Evolutionary conservation across 2,888 invertebrate genomes (phyloP).

Genomic region (Polyommatus iphigenia): DNA sequence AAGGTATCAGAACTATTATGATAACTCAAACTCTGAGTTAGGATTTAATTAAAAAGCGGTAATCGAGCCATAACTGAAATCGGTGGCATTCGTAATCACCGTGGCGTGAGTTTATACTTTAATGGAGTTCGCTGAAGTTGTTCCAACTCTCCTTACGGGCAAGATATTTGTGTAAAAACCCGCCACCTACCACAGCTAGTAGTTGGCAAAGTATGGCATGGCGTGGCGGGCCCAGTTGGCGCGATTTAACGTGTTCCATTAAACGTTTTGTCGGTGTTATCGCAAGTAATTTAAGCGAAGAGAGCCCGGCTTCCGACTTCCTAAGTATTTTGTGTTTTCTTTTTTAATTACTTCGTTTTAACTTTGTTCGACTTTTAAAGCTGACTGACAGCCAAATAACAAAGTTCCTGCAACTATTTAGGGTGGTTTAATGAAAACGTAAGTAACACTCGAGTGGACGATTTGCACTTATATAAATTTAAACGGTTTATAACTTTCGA

Average conservation of each 20-base stretch:
- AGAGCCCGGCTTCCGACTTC: conserved; percentile 79
- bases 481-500: conserved; percentile 24
- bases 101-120: conserved; percentile 74
- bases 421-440: conserved; percentile 73
- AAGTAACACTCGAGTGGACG: conserved; percentile 57
- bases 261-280: conserved; percentile 80
- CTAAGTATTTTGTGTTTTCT: conserved; percentile 80
- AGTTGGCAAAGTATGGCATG: conserved; percentile 69
- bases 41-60: conserved; percentile 72
- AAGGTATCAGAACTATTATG: conserved; percentile 37
- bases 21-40: conserved; percentile 53
- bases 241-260: conserved; percentile 79
- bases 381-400: conserved; percentile 79
- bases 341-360: conserved; percentile 81
- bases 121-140: conserved; percentile 78
- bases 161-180: conserved; percentile 80
- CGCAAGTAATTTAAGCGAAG: conserved; percentile 80
- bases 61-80: conserved; percentile 72
- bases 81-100: conserved; percentile 74
- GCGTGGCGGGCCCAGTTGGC: conserved; percentile 64
- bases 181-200: conserved; percentile 72
- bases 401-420: conserved; percentile 77
- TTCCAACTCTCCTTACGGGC: conserved; percentile 77
- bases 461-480: conserved; percentile 43
- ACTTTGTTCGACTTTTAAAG: conserved; percentile 77